Evolutionary conservation across 1,140 invertebrate genomes (phyloP).

Genomic region (Heliconius hermathena): DNA sequence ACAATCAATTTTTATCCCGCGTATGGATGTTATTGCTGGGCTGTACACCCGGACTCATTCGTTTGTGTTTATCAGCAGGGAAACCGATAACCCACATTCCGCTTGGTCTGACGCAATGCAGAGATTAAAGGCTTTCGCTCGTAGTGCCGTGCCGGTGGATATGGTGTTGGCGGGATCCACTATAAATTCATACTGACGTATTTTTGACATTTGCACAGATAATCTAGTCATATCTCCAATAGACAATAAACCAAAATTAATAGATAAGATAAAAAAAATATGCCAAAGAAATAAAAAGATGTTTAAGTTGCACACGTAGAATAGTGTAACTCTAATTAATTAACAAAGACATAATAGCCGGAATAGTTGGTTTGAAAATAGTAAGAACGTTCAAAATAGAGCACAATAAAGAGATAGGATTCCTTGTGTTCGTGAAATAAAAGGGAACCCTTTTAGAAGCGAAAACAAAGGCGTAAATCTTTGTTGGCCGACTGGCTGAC

Average conservation of each 20-base stretch:
- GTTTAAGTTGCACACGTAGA: neutral
- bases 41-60: conserved; percentile 63
- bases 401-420: conserved; percentile 18
- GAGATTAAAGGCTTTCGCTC: conserved; percentile 77
- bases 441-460: conserved; percentile 61
- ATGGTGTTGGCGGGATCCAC: conserved; percentile 62
- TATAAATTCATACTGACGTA: conserved; percentile 57
- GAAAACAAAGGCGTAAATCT: conserved; percentile 72
- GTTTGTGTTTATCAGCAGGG: conserved; percentile 74
- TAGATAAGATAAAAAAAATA: neutral
- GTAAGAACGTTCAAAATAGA: conserved; percentile 3
- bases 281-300: neutral
- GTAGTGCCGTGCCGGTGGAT: conserved; percentile 59
- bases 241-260: neutral
- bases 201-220: conserved; percentile 37
- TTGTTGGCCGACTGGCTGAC: conserved; percentile 63
- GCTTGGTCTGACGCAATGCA: conserved; percentile 74
- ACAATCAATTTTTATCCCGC: conserved; percentile 67
- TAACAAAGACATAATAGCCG: conserved; percentile 2
- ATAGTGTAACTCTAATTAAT: neutral
- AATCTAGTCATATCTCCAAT: conserved; percentile 14
- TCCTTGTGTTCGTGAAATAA: conserved; percentile 28
- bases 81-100: conserved; percentile 77
- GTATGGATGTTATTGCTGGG: conserved; percentile 64
- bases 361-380: conserved; percentile 1